phyloP scores from a whole-genome alignment of 1,140 invertebrate genomes.

The Scaptomyza pallida region DNA sequence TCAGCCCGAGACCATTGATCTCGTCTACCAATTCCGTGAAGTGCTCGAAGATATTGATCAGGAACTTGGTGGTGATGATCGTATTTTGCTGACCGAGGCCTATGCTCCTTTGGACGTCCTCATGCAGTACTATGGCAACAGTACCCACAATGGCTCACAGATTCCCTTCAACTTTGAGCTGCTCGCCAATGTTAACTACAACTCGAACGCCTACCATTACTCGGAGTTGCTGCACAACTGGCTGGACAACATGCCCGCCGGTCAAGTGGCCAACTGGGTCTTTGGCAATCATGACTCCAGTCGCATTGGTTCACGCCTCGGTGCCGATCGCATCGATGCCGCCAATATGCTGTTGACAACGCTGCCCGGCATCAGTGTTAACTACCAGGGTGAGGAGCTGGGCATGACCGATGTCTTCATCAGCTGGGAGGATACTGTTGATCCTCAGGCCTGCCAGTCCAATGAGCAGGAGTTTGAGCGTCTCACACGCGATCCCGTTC shows the following conservation, averaged over 20 bases:
- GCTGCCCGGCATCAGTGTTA: constrained; percentile 89
- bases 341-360: constrained; percentile 88
- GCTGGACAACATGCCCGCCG: constrained; percentile 86
- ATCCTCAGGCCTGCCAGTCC: constrained; percentile 79
- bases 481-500: constrained; percentile 85
- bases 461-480: constrained; percentile 72
- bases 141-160: constrained; percentile 85
- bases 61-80: constrained; percentile 72
- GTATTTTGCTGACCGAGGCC: constrained; percentile 90
- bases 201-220: constrained; percentile 86
- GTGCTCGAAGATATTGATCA: constrained; percentile 85
- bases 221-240: constrained; percentile 86
- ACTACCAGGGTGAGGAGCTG: constrained; percentile 92
- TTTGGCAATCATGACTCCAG: constrained; percentile 88
- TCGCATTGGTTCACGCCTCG: constrained; percentile 86
- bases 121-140: constrained; percentile 87
- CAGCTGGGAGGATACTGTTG: constrained; percentile 85
- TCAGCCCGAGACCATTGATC: constrained; percentile 85
- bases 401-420: constrained; percentile 89
- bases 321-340: constrained; percentile 87
- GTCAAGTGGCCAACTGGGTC: constrained; percentile 87
- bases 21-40: constrained; percentile 86
- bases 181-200: constrained; percentile 84
- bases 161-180: constrained; percentile 89
- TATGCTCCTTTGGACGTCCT: constrained; percentile 86